Evolutionary conservation across 2,888 invertebrate species (phyloP).

Genomic region (Quadroppia sp.): DNA sequence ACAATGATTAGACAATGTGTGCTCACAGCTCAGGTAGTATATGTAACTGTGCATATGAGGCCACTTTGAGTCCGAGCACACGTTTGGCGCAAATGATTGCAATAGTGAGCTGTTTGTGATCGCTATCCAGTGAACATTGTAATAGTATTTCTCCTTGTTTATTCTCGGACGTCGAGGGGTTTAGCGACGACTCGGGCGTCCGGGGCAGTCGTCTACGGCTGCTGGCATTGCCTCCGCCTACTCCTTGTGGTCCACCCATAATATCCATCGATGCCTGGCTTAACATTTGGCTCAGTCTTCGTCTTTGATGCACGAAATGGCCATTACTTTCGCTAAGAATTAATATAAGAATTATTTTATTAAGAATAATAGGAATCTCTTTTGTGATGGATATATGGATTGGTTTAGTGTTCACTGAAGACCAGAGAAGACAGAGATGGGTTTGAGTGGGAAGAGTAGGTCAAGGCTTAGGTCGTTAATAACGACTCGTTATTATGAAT

Average conservation of each 20-base stretch:
- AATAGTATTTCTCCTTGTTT: conserved; percentile 69
- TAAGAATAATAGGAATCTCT: background rate
- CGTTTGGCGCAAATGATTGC: conserved; percentile 81
- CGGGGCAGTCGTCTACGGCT: conserved; percentile 39
- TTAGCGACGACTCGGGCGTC: conserved; percentile 26
- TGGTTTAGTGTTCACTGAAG: no score
- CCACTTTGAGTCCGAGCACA: conserved; percentile 65
- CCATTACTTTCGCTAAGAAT: conserved; percentile 25
- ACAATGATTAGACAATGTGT: background rate
- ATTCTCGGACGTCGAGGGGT: background rate
- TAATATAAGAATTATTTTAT: conserved; percentile 3
- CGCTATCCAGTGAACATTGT: conserved; percentile 82
- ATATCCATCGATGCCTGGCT: conserved; percentile 6
- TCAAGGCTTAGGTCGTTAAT: no score
- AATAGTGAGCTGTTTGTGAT: conserved; percentile 74
- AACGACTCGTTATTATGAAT: no score
- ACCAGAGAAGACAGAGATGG: no score
- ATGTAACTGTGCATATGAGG: conserved; percentile 42
- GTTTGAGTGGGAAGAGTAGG: no score
- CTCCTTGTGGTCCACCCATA: background rate
- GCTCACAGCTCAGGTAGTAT: conserved; percentile 44
- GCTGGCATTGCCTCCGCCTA: background rate
- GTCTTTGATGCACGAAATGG: conserved; percentile 14
- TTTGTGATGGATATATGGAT: background rate
- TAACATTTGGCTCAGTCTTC: conserved; percentile 31